Conservation (phyloP, 2,113 vertebrate genomes). For the Epinephelus fuscoguttatus region DNA sequence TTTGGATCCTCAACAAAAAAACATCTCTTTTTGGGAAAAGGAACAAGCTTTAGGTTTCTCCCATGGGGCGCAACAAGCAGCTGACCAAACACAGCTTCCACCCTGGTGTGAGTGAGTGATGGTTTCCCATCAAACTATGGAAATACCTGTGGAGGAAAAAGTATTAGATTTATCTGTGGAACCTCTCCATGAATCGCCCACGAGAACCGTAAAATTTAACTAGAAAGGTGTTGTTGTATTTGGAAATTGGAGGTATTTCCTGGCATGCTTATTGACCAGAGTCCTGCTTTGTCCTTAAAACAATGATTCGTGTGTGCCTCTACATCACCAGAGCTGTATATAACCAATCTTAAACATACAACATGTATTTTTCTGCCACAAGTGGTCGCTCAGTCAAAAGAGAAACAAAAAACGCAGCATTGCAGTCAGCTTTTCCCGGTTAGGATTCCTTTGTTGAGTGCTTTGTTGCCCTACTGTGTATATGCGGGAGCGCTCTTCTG, state of each 20-base stretch:
- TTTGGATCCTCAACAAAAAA: constrained; percentile 39
- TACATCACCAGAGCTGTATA: neutral
- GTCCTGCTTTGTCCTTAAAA: neutral
- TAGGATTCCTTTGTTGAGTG: too few species aligned
- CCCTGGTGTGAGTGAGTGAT: constrained; percentile 43
- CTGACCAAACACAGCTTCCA: constrained; percentile 71
- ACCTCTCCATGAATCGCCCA: neutral
- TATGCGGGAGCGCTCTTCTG: too few species aligned
- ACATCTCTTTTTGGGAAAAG: constrained; percentile 16
- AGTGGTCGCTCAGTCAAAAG: too few species aligned
- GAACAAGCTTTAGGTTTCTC: constrained; percentile 39
- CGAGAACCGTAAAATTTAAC: constrained; percentile 3
- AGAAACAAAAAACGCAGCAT: too few species aligned
- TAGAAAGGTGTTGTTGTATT: constrained; percentile 25
- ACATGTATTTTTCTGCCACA: too few species aligned
- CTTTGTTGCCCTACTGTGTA: too few species aligned
- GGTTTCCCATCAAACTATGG: constrained; percentile 56
- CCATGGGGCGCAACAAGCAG: constrained; percentile 49
- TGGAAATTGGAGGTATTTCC: neutral
- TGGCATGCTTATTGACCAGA: neutral
- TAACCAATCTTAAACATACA: too few species aligned
- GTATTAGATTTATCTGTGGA: constrained; percentile 8
- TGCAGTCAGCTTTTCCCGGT: too few species aligned
- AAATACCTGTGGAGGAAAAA: constrained; percentile 64
- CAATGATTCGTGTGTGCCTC: neutral